phyloP scores from a whole-genome alignment of 2,113 vertebrate genomes.

The Poicephalus meyeri region DNA sequence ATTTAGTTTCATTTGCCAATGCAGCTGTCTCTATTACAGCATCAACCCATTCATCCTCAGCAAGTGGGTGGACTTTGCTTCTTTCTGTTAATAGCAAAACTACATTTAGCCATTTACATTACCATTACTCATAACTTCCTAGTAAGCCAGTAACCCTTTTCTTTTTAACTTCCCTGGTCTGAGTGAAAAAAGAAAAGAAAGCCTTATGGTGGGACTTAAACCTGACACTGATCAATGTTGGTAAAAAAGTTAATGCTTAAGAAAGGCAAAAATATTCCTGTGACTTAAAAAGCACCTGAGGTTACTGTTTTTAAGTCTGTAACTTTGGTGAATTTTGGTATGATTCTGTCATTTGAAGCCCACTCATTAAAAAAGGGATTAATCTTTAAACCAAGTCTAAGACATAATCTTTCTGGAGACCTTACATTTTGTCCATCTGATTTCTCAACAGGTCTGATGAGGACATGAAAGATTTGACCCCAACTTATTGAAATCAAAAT shows the following conservation, averaged over 20 bases:
- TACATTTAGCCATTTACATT: not conserved
- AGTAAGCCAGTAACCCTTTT: not conserved
- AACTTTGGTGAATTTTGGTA: not conserved
- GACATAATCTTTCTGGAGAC: not conserved
- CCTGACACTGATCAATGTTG: not conserved
- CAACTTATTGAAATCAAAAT: not conserved
- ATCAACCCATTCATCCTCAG: slow-evolving; percentile 18
- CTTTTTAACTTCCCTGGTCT: not conserved
- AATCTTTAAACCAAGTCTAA: not conserved
- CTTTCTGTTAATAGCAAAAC: slow-evolving; percentile 36
- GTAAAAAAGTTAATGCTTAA: not conserved
- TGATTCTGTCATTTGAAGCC: not conserved
- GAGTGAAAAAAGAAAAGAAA: not conserved
- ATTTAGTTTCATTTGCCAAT: not conserved
- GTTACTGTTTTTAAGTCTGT: not conserved
- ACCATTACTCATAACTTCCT: slow-evolving; percentile 8
- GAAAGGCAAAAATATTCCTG: not conserved
- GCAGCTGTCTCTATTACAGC: not conserved
- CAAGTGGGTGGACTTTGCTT: slow-evolving; percentile 28
- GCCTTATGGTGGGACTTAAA: not conserved
- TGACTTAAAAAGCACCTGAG: not conserved
- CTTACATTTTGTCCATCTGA: not conserved
- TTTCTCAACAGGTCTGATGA: not conserved
- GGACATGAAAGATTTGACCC: not conserved
- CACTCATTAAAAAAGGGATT: not conserved